phyloP scores from a whole-genome alignment of 2,113 vertebrate species.

The Pygoscelis adeliae region DNA sequence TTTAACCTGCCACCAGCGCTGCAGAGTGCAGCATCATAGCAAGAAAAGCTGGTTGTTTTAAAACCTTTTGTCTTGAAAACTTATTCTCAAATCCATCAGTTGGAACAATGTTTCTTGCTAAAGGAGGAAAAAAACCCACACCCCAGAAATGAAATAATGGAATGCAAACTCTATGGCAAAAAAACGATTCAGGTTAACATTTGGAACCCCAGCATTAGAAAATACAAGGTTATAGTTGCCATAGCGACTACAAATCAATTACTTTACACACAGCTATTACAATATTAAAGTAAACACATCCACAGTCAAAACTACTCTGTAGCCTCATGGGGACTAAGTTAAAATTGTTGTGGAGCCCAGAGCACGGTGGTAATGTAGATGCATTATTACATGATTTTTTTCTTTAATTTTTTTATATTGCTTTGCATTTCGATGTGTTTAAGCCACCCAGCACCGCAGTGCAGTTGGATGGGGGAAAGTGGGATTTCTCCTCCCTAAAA shows the following conservation, averaged over 20 bases:
- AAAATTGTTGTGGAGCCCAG: conserved; percentile 18
- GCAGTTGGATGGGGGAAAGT: not conserved
- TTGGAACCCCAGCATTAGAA: not conserved
- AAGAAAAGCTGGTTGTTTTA: not conserved
- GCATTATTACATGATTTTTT: not conserved
- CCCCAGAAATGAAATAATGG: not conserved
- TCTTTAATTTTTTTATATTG: not conserved
- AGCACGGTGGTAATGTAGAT: not conserved
- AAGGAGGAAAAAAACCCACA: not conserved
- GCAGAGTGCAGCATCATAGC: not conserved
- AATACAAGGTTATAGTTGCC: not conserved
- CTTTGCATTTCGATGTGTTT: not conserved
- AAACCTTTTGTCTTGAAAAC: not conserved
- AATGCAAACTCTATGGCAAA: not conserved
- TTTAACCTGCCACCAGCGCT: not conserved
- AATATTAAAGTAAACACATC: conserved; percentile 24
- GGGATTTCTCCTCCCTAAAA: not conserved
- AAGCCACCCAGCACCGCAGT: not conserved
- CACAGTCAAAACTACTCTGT: not conserved
- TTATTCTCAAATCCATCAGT: not conserved
- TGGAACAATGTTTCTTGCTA: not conserved
- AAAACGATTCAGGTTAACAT: not conserved
- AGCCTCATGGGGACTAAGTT: not conserved
- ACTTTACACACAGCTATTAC: conserved; percentile 10
- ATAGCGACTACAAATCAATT: conserved; percentile 11